Percentiles rank a stretch among this genome's conserved stretches.
Evolutionary conservation across 2,797 vertebrate genomes (phyloP).

Genomic region (Clangula hyemalis): DNA sequence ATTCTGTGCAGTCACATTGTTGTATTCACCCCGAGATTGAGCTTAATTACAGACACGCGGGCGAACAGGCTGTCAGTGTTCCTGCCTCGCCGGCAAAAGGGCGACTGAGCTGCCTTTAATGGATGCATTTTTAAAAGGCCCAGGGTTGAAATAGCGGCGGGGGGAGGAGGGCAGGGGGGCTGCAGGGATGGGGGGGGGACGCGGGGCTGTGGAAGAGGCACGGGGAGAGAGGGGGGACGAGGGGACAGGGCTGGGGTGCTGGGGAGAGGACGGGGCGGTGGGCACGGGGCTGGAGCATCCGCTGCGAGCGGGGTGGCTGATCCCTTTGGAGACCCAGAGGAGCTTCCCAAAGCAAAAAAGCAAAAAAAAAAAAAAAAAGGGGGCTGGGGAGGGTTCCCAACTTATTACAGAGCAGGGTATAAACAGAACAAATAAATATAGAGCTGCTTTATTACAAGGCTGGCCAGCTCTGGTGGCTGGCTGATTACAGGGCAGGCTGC

Average conservation of each 20-base stretch:
- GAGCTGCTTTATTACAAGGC: slow-evolving; percentile 85
- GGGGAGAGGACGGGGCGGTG: too few relatives aligned
- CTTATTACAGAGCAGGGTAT: slow-evolving; percentile 83
- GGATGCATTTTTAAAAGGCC: neutral
- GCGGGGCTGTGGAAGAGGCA: neutral
- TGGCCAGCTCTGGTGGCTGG: slow-evolving; percentile 77
- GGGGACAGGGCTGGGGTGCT: neutral
- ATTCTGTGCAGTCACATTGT: slow-evolving; percentile 77
- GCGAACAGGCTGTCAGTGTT: slow-evolving; percentile 75
- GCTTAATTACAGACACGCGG: slow-evolving; percentile 65
- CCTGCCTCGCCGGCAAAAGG: slow-evolving; percentile 47
- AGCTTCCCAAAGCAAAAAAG: slow-evolving; percentile 64
- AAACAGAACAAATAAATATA: slow-evolving; percentile 87
- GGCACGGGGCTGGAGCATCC: neutral
- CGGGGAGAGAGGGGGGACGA: neutral
- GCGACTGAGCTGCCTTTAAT: slow-evolving; percentile 67
- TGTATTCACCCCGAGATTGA: slow-evolving; percentile 73
- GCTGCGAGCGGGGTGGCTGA: neutral
- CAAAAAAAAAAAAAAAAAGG: neutral
- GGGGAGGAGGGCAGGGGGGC: too few relatives aligned
- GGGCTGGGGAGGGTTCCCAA: slow-evolving; percentile 69
- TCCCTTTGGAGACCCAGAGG: neutral
- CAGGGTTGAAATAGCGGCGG: too few relatives aligned
- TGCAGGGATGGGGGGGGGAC: too few relatives aligned
- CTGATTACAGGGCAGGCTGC: slow-evolving; percentile 83